Conservation (phyloP, 2,888 invertebrate genomes). For the Agapostemon virescens region DNA sequence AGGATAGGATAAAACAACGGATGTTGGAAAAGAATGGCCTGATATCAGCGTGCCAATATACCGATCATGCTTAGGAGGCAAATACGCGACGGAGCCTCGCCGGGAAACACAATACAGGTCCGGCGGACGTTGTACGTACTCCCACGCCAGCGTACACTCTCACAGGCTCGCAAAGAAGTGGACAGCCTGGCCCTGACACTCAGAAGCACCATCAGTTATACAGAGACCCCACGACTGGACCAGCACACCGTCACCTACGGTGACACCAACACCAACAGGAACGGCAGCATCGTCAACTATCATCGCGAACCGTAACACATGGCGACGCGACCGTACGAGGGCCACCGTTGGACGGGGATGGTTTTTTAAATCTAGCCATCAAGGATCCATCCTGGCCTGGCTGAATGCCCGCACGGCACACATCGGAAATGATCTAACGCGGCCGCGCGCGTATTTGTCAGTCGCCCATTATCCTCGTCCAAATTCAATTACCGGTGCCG, state of each 20-base stretch:
- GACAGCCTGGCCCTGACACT: constrained; percentile 79
- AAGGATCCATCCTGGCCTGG: constrained; percentile 75
- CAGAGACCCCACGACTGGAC: constrained; percentile 72
- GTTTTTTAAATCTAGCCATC: constrained; percentile 75
- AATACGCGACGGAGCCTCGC: constrained; percentile 38
- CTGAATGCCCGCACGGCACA: constrained; percentile 71
- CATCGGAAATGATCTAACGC: constrained; percentile 71
- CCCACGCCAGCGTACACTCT: constrained; percentile 38
- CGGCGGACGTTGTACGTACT: constrained; percentile 41
- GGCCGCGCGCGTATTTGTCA: constrained; percentile 69
- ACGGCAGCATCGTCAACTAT: constrained; percentile 40
- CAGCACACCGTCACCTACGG: constrained; percentile 41
- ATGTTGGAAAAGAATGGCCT: constrained; percentile 22
- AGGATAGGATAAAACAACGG: background rate
- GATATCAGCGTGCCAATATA: constrained; percentile 49
- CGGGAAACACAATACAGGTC: constrained; percentile 50
- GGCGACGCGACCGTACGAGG: constrained; percentile 62
- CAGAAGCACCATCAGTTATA: constrained; percentile 79
- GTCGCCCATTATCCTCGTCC: constrained; percentile 68
- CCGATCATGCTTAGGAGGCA: constrained; percentile 55
- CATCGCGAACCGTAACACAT: constrained; percentile 66
- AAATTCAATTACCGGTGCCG: constrained; percentile 68
- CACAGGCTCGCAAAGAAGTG: constrained; percentile 76
- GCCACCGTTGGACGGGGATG: constrained; percentile 57
- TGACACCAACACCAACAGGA: constrained; percentile 44